These are phyloP conservation scores for Tenthredo scrophulariae DNA, from an alignment of 2,888 invertebrate genomes.

Conservation along the genomic window DNA sequence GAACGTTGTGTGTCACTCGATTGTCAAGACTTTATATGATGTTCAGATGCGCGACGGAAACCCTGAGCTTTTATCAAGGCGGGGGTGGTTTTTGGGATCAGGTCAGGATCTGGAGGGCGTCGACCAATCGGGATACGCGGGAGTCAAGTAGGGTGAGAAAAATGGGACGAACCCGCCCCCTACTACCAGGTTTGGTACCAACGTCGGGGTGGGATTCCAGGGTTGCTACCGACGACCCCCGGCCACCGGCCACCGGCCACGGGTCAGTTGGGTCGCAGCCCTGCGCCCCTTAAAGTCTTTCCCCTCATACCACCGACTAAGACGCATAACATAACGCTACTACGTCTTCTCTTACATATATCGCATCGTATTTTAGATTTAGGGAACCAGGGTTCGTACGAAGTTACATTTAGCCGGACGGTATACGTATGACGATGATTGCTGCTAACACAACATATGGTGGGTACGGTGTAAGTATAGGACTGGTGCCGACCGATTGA, in stretches of 20 bases:
- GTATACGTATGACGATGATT: background rate
- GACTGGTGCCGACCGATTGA: background rate
- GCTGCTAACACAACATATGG: background rate
- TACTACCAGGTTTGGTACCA: background rate
- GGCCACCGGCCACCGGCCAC: constrained; percentile 70
- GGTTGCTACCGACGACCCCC: constrained; percentile 29
- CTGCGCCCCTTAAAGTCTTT: constrained; percentile 67
- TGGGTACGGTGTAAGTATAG: too few relatives aligned
- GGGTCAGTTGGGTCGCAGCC: constrained; percentile 77
- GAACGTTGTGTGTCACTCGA: too few relatives aligned
- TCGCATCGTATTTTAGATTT: background rate
- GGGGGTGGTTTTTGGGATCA: constrained; percentile 66
- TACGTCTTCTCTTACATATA: background rate
- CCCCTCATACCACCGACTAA: background rate
- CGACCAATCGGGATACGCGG: constrained; percentile 73
- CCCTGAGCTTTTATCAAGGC: background rate
- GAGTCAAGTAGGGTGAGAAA: constrained; percentile 77
- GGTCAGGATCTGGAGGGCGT: constrained; percentile 73
- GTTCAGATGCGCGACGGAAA: background rate
- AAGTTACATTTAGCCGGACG: background rate
- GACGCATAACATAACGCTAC: background rate
- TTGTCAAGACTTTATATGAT: too few relatives aligned
- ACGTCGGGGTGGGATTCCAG: constrained; percentile 39
- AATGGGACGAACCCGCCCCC: constrained; percentile 72
- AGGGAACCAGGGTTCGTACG: background rate